Evolutionary conservation across 2,797 vertebrate species (phyloP).

Genomic region (Dicrostonyx torquatus): DNA sequence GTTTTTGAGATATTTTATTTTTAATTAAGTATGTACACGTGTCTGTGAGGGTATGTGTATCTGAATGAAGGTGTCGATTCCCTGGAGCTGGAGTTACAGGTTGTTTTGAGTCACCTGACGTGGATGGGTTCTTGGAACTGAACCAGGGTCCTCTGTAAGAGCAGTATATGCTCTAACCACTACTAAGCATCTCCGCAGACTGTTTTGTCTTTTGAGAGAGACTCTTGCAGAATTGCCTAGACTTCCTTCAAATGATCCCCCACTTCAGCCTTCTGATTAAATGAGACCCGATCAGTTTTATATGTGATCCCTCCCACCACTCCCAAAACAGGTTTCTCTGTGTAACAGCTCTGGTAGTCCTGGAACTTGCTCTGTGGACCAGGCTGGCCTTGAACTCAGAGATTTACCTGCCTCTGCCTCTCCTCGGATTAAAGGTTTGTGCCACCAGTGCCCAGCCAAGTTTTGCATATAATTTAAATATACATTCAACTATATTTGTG

Average conservation of each 20-base stretch:
- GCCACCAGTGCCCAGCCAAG: background rate
- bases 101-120: background rate
- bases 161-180: background rate
- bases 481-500: background rate
- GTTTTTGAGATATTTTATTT: background rate
- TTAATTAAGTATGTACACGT: background rate
- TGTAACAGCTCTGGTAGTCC: background rate
- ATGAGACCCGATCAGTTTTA: background rate
- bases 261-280: background rate
- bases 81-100: background rate
- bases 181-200: background rate
- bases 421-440: background rate
- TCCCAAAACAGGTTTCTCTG: background rate
- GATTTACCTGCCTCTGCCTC: background rate
- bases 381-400: background rate
- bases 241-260: background rate
- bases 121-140: background rate
- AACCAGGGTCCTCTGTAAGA: background rate
- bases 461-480: slow-evolving; percentile 37
- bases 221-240: background rate
- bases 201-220: background rate
- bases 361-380: background rate
- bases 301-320: background rate
- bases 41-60: background rate
- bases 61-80: background rate